phyloP scores from a whole-genome alignment of 2,113 vertebrate genomes.

The Lonchura striata region DNA sequence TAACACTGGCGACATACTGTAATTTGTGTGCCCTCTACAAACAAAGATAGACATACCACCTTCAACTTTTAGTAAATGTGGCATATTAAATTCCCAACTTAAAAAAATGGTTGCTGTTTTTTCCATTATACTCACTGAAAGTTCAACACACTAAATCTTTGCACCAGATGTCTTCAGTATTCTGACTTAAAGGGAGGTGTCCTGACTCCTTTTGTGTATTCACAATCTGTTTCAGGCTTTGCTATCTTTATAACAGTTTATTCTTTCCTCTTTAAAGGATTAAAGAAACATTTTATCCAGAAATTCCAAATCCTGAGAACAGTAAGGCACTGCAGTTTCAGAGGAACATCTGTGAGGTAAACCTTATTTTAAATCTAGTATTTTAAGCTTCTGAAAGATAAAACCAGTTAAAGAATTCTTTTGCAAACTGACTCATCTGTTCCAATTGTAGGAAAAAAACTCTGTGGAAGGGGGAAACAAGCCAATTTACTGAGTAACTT shows the following conservation, averaged over 20 bases:
- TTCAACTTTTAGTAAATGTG: neutral
- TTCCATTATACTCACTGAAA: slow-evolving; percentile 2
- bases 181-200: neutral
- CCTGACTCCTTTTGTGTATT: neutral
- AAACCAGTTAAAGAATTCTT: neutral
- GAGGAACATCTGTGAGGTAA: slow-evolving; percentile 79
- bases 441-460: neutral
- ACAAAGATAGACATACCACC: neutral
- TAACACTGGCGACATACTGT: neutral
- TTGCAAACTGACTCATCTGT: neutral
- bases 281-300: slow-evolving; percentile 84
- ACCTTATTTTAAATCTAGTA: neutral
- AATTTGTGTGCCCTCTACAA: neutral
- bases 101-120: neutral
- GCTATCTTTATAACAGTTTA: neutral
- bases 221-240: neutral
- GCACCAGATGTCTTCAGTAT: neutral
- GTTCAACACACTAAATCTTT: slow-evolving; percentile 10
- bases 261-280: slow-evolving; percentile 72
- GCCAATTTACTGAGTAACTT: neutral
- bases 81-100: neutral
- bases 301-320: slow-evolving; percentile 81
- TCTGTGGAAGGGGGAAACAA: neutral
- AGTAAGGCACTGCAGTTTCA: slow-evolving; percentile 81
- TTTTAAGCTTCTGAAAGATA: slow-evolving; percentile 2